phyloP scores from a whole-genome alignment of 2,797 vertebrate genomes.

The Sebastes oblongus region DNA sequence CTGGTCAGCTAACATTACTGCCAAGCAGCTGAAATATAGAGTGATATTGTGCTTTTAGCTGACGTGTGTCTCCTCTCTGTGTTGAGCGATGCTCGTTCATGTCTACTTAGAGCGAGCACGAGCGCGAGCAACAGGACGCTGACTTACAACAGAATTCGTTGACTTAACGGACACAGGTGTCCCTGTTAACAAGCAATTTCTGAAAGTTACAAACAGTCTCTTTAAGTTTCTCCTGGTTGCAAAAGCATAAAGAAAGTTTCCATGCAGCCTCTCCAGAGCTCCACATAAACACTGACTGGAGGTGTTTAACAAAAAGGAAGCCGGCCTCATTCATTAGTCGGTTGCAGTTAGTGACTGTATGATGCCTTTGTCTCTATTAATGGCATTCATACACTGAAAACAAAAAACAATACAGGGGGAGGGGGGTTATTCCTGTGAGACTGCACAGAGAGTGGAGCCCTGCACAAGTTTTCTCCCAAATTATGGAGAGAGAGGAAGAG shows the following conservation, averaged over 20 bases:
- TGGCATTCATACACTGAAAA: slow-evolving; percentile 19
- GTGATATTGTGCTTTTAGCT: no score
- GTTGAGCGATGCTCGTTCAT: no score
- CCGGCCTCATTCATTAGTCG: slow-evolving; percentile 3
- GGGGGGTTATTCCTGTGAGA: slow-evolving; percentile 10
- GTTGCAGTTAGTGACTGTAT: background rate
- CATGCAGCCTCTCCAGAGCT: background rate
- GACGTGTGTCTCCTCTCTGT: no score
- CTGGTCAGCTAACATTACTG: no score
- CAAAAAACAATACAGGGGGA: slow-evolving; percentile 27
- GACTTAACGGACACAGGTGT: no score
- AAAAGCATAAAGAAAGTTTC: slow-evolving; percentile 9
- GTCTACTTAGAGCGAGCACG: no score
- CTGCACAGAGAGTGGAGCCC: slow-evolving; percentile 6
- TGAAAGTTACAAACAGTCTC: no score
- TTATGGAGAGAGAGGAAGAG: slow-evolving; percentile 1
- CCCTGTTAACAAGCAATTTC: no score
- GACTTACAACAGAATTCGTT: no score
- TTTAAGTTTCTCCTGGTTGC: background rate
- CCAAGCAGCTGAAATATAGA: no score
- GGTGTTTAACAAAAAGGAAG: slow-evolving; percentile 30
- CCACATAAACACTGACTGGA: background rate
- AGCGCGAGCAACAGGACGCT: no score
- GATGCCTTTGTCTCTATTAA: slow-evolving; percentile 16
- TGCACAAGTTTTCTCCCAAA: background rate